Evolutionary conservation across 1,140 invertebrate species (phyloP).

Genomic region (Lethrus apterus): DNA sequence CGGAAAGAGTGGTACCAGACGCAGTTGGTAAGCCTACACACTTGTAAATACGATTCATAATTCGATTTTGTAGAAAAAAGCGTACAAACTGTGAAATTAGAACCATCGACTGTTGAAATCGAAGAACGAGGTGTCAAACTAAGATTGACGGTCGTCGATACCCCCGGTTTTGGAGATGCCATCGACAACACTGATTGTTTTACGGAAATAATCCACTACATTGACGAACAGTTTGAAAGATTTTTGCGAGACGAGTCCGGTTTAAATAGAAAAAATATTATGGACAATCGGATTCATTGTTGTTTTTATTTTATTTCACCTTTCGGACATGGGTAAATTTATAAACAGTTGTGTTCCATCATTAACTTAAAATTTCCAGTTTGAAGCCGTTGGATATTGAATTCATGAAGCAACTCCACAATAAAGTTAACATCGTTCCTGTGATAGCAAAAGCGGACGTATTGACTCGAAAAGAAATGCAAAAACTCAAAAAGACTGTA

Average conservation of each 20-base stretch:
- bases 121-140: conserved; percentile 88
- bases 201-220: conserved; percentile 84
- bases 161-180: conserved; percentile 98
- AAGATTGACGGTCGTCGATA: conserved; percentile 87
- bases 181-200: conserved; percentile 95
- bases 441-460: conserved; percentile 99
- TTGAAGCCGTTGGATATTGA: conserved; percentile 89
- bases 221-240: conserved; percentile 90
- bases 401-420: conserved; percentile 97
- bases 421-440: conserved; percentile 98
- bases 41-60: not conserved
- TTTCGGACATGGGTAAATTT: conserved; percentile 83
- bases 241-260: conserved; percentile 88
- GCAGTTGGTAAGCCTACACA: conserved; percentile 59
- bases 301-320: conserved; percentile 99
- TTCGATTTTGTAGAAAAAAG: conserved; percentile 61
- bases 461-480: conserved; percentile 90
- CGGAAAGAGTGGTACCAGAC: conserved; percentile 79
- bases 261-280: conserved; percentile 82
- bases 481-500: conserved; percentile 79
- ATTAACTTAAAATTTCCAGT: conserved; percentile 40
- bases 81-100: conserved; percentile 81
- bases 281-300: conserved; percentile 90
- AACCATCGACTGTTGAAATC: conserved; percentile 89
- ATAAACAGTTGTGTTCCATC: not conserved